Evolutionary conservation across 2,797 vertebrate genomes (phyloP), one percentile per base, ranked within the genome.

Genomic region (Alca torda): DNA sequence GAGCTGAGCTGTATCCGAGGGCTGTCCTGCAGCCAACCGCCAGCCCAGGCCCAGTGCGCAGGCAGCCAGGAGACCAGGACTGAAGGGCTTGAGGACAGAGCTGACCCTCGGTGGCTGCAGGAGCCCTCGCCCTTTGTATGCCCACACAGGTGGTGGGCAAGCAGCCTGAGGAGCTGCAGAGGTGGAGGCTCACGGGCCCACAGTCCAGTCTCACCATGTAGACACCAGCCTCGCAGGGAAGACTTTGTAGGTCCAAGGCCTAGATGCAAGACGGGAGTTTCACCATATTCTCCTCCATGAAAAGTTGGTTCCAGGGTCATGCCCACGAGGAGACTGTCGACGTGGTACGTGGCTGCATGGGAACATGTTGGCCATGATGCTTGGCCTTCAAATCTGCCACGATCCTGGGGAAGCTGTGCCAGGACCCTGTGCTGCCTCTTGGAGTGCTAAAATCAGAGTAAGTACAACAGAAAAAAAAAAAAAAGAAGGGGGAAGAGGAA

Each of bases 241-340:
- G n/a, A 39, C 51, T 80, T 35, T n/a, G 35, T 9, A 67, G 33
- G 51, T 39, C 13, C 26, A 26, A 61, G 72, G 46, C 9, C 51
- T 73, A 60, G 19, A 48, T 28, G 31, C 20, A 53, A 65, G 60
- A 46, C 77, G 16, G 50, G 56, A 84, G 25, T n/a, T 81, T 74
- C 65, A 63, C 17, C 19, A 2, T 4, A 12, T 19, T 31, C 1
- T 50, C n/a, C 21, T 85, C 39, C 61, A 50, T 6, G 43, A 65
- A 68, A 51, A 59, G 35, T 0, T 85, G 60, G 16, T 31, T 87
- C 26, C 1, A 10, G 33, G 23, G 37, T 48, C 41, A 46, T 2
- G 0, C 6, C n/a, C 51, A 56, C 0, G 4, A 59, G 43, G 46
- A 65, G 56, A 57, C 20, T 2, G 1, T 30, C 54, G 50, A 0